Evolutionary conservation across 2,113 vertebrate species (phyloP), one percentile per base, ranked within the genome.

Genomic region (Sterrhoptilus dennistouni): DNA sequence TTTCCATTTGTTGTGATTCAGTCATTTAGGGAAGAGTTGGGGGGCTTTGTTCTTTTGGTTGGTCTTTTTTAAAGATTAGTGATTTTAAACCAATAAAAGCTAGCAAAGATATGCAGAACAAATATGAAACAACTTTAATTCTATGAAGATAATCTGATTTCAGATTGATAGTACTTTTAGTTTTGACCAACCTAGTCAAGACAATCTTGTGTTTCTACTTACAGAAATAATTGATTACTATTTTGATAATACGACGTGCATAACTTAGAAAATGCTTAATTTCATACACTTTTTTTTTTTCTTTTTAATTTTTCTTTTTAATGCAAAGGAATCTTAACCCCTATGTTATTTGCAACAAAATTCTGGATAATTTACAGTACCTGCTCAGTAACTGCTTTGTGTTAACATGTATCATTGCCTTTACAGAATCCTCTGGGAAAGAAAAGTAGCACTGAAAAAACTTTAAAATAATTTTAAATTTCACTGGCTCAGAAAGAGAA

Each of bases 41-140:
- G 22, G 2, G 0, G 0, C 12, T 12, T 72, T 54, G 4, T 2
- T 89, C 36, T 28, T 5, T 71, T 47, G 13, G 0, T 65, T 76
- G 20, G 4, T 54, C 20, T 35, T 69, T 70, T 87, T 75, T 42
- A 60, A 87, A 33, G 11, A 69, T 49, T 45, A 47, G 3, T 36
- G 28, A 11, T 84, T 95, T 84, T 45, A 56, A 85, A 83, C 20
- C 12, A 29, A 31, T 68, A 72, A 61, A 52, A 80, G 25, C 23
- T 56, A 49, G 5, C 49, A 22, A 63, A 93, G 38, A 57, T 44
- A 42, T 3, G 9, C 20, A 74, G 64, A 88, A 76, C 20, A 88
- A 92, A 59, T 54, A 20, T 22, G n/a, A 44, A 59, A 15, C 23
- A 71, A 44, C 20, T 79, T 91, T 40, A 66, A 24, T 83, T 86